A percentile compares a stretch with the other conserved stretches of the same genome.
phyloP scores from a whole-genome alignment of 2,888 invertebrate species.

The Aplocera efformata region DNA sequence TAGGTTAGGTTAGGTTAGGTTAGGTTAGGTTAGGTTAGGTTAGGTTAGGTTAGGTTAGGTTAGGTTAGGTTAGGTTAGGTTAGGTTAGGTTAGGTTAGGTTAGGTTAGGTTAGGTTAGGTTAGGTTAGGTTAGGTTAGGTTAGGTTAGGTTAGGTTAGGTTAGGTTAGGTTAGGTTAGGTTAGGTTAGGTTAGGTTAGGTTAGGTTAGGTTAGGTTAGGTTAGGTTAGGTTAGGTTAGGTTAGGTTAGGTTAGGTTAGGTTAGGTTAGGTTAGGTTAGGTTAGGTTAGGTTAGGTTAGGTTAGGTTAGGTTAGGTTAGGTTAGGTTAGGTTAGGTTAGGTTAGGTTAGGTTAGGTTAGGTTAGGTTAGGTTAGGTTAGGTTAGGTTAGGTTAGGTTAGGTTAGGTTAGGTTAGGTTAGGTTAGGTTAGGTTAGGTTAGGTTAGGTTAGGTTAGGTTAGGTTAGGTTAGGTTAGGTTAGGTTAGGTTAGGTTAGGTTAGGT shows the following conservation, averaged over 20 bases:
- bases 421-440: conserved; percentile 25
- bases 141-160: conserved; percentile 25
- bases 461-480: conserved; percentile 24
- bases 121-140: conserved; percentile 25
- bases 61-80: conserved; percentile 24
- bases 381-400: conserved; percentile 19
- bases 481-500: conserved; percentile 24
- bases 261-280: conserved; percentile 20
- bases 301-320: conserved; percentile 27
- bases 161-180: conserved; percentile 24
- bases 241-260: conserved; percentile 19
- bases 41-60: conserved; percentile 24
- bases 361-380: conserved; percentile 24
- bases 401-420: conserved; percentile 18
- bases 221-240: conserved; percentile 23
- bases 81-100: conserved; percentile 19
- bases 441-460: conserved; percentile 25
- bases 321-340: conserved; percentile 22
- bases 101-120: conserved; percentile 18
- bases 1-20: conserved; percentile 27
- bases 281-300: conserved; percentile 26
- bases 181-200: conserved; percentile 24
- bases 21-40: conserved; percentile 22
- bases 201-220: conserved; percentile 24
- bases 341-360: conserved; percentile 24